phyloP scores from a whole-genome alignment of 1,140 invertebrate genomes.

The Apis cerana region DNA sequence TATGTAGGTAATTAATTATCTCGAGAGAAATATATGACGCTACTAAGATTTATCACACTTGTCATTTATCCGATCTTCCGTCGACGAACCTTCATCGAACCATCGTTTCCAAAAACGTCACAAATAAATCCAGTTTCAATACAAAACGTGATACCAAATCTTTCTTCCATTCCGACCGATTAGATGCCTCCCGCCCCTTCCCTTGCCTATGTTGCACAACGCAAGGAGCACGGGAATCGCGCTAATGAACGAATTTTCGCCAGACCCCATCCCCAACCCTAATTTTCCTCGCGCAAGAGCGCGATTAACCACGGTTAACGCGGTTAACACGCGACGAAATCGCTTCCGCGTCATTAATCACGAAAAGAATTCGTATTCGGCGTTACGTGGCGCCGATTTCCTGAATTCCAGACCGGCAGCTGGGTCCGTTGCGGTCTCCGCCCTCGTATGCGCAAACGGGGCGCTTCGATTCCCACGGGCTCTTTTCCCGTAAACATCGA shows the following conservation, averaged over 20 bases:
- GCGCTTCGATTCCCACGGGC: slow-evolving; percentile 71
- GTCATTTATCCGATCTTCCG: background rate
- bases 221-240: background rate
- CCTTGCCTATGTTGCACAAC: too few relatives aligned
- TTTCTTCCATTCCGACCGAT: background rate
- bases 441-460: background rate
- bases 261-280: background rate
- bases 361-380: slow-evolving; percentile 57
- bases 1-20: slow-evolving; percentile 71
- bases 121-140: background rate
- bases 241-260: slow-evolving; percentile 26
- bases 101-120: too few relatives aligned
- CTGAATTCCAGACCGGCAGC: slow-evolving; percentile 66
- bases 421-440: slow-evolving; percentile 21
- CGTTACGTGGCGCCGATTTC: slow-evolving; percentile 60
- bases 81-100: too few relatives aligned
- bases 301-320: slow-evolving; percentile 44
- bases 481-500: slow-evolving; percentile 46
- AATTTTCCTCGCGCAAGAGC: slow-evolving; percentile 26
- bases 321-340: slow-evolving; percentile 49
- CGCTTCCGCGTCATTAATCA: slow-evolving; percentile 66
- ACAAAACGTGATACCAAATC: background rate
- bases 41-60: slow-evolving; percentile 25
- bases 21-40: slow-evolving; percentile 67
- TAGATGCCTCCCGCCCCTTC: too few relatives aligned